Evolutionary conservation across 2,797 vertebrate genomes (phyloP).

Genomic region (Hylomyscus alleni): DNA sequence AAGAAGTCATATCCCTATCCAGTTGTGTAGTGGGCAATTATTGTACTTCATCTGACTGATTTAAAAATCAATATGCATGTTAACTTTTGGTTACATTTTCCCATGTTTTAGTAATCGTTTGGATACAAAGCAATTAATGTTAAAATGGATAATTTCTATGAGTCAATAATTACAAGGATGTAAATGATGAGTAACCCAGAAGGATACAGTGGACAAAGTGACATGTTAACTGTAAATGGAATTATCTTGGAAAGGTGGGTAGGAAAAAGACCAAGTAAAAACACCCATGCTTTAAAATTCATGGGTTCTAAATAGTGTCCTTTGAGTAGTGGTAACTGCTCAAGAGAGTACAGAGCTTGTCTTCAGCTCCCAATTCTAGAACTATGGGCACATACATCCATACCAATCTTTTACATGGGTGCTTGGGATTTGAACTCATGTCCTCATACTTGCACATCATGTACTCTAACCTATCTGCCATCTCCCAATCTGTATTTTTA

Average conservation of each 20-base stretch:
- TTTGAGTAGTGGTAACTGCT: slow-evolving; percentile 10
- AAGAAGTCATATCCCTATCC: neutral
- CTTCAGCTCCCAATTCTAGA: neutral
- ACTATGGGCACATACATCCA: no score
- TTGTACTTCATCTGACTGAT: neutral
- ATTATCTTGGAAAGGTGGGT: neutral
- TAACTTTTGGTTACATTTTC: slow-evolving; percentile 20
- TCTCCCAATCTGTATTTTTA: neutral
- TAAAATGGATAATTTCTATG: slow-evolving; percentile 36
- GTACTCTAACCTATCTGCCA: neutral
- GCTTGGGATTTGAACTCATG: neutral
- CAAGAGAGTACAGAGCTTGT: neutral
- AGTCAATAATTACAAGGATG: neutral
- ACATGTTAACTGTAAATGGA: neutral
- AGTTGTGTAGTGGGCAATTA: neutral
- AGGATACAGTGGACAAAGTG: neutral
- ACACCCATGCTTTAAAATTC: neutral
- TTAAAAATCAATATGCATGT: slow-evolving; percentile 39
- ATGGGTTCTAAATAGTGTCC: slow-evolving; percentile 22
- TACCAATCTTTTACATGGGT: neutral
- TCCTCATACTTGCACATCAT: rapidly evolving
- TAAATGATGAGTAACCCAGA: slow-evolving; percentile 16
- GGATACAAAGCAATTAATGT: slow-evolving; percentile 22
- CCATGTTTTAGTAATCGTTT: slow-evolving; percentile 37
- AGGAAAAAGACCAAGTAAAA: slow-evolving; percentile 29